Evolutionary conservation across 2,888 invertebrate species (phyloP).

Genomic region (Lasioglossum villosulum): DNA sequence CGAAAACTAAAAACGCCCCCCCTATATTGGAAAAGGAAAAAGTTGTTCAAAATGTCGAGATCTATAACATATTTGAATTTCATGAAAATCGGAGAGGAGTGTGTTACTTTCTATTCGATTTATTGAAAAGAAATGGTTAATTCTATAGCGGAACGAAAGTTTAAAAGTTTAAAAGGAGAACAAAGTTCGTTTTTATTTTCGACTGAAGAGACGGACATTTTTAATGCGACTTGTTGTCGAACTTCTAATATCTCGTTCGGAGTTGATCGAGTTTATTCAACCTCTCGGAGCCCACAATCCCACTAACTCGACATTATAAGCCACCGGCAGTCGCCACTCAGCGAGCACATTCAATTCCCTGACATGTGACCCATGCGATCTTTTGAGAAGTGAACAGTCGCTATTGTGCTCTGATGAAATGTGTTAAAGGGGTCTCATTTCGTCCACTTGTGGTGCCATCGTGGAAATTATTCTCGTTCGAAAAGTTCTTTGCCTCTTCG

Average conservation of each 20-base stretch:
- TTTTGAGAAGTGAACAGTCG: conserved; percentile 38
- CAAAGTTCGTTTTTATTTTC: neutral
- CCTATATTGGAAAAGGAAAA: no score
- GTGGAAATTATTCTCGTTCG: conserved; percentile 8
- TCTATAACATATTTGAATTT: no score
- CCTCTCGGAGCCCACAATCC: conserved; percentile 30
- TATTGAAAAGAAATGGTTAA: no score
- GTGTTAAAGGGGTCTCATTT: conserved; percentile 27
- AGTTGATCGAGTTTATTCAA: conserved; percentile 60
- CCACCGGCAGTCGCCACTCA: conserved; percentile 53
- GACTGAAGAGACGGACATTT: neutral
- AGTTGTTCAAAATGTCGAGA: no score
- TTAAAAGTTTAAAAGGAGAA: conserved; percentile 29
- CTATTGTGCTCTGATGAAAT: conserved; percentile 50
- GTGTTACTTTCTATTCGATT: no score
- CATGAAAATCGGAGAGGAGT: no score
- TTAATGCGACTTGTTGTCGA: conserved; percentile 31
- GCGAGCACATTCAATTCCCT: conserved; percentile 40
- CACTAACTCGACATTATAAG: conserved; percentile 54
- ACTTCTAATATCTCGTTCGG: conserved; percentile 42
- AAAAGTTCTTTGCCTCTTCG: conserved; percentile 5
- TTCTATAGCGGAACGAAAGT: neutral
- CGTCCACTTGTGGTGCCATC: neutral
- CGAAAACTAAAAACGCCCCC: no score
- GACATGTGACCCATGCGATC: conserved; percentile 48